These are phyloP conservation scores for Cephalopholis sonnerati DNA, from an alignment of 2,113 vertebrate genomes.

Conservation along the genomic window DNA sequence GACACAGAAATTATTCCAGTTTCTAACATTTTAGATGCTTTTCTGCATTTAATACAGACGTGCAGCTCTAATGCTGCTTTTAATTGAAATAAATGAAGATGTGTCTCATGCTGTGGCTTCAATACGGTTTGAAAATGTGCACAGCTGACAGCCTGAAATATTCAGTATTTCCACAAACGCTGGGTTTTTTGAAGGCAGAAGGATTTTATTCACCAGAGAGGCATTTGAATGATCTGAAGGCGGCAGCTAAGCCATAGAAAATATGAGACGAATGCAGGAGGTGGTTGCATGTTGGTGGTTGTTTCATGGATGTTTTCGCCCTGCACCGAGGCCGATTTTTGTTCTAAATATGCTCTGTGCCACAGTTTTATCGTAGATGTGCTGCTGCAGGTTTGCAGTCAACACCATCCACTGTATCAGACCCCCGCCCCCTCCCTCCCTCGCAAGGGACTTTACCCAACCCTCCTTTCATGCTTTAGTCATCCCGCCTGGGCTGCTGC, in stretches of 20 bases:
- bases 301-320: slow-evolving; percentile 21
- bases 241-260: slow-evolving; percentile 27
- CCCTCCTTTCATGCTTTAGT: slow-evolving; percentile 72
- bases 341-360: background rate
- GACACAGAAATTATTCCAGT: background rate
- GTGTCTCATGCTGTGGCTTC: slow-evolving; percentile 29
- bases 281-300: background rate
- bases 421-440: background rate
- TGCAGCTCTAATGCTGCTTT: background rate
- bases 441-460: slow-evolving; percentile 56
- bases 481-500: slow-evolving; percentile 66
- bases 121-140: slow-evolving; percentile 1
- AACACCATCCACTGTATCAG: slow-evolving; percentile 43
- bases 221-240: slow-evolving; percentile 37
- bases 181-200: slow-evolving; percentile 18
- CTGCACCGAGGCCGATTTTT: background rate
- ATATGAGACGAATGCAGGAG: slow-evolving; percentile 1
- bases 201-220: slow-evolving; percentile 43
- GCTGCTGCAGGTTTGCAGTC: slow-evolving; percentile 51
- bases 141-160: slow-evolving; percentile 33
- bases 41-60: slow-evolving; percentile 3
- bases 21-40: slow-evolving; percentile 10
- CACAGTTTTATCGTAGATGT: slow-evolving; percentile 15
- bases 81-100: slow-evolving; percentile 23
- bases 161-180: slow-evolving; percentile 34